Evolutionary conservation across 2,113 vertebrate species (phyloP), one percentile per base, ranked within the genome.

Genomic region (Plotosus lineatus): DNA sequence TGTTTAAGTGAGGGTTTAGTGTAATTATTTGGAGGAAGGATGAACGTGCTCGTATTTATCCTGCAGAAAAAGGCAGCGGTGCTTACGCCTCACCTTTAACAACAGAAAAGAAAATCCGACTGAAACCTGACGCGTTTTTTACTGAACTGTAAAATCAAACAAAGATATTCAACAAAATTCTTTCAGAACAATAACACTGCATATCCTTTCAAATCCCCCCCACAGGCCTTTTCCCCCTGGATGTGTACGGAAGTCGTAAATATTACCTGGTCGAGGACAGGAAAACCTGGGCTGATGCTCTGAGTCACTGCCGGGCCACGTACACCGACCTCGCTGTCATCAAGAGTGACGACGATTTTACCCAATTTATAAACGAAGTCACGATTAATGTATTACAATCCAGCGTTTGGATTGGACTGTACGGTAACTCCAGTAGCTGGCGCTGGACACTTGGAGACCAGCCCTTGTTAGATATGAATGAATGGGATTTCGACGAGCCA

Each of bases 261-360:
- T 77, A 78, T 61, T 48, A 60, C 56, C 46, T 83, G 48, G 44
- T 83, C 17, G 31, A 80, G 42, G 12, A 77, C 33, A 21, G 48
- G 48, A 71, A 17, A 31, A 78, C 46, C 11, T 83, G 53, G 79
- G 19, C 46, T 4, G 53, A 71, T 60, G 75, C 83, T 75, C 82
- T 31, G 19, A 48, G 26, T 42, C 79, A 56, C 31, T 85, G 78
- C 28, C 66, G 17, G 53, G 9, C 68, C 15, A 1, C 0, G 31
- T 3, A 71, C 68, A 71, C 68, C 1, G 68, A 71, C 26, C 26
- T 71, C n/a, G 68, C 42, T 44, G 19, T 71, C 42, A 71, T 72
- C 28, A 50, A 48, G 50, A 72, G 28, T 11, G 4, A 31, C 10
- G 28, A 50, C 4, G 44, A 72, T 9, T 0, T 72, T n/a, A 3